A percentile compares a stretch with the other conserved stretches of the same genome.
These are phyloP conservation scores for Peromyscus aztecus DNA, from an alignment of 2,797 vertebrate genomes.

Conservation along the genomic window DNA sequence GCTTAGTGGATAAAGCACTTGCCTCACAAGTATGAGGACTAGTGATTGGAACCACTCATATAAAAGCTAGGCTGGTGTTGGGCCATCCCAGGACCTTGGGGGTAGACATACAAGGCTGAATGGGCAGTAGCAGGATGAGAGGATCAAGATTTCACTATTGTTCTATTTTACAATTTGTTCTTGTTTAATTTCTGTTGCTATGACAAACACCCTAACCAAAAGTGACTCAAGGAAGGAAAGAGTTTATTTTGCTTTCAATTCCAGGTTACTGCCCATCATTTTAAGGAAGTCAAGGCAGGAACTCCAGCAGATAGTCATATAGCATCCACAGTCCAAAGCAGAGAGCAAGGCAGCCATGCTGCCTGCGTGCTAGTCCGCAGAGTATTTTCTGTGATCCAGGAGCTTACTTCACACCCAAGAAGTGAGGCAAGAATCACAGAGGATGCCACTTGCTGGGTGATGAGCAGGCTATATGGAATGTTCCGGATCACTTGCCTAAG, in stretches of 20 bases:
- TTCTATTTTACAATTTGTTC: neutral
- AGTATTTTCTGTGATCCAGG: neutral
- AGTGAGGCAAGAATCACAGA: neutral
- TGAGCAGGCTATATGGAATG: neutral
- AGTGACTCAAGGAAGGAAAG: neutral
- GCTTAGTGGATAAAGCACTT: neutral
- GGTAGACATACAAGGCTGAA: neutral
- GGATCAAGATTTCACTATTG: neutral
- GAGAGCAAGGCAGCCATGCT: neutral
- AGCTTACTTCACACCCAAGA: neutral
- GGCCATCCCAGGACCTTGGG: neutral
- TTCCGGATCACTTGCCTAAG: neutral
- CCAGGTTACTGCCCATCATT: neutral
- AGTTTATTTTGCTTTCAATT: neutral
- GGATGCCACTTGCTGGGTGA: neutral
- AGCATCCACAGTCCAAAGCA: neutral
- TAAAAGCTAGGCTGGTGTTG: neutral
- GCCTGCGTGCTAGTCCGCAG: neutral
- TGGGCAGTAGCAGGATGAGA: neutral
- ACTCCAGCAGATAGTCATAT: neutral
- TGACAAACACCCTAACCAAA: neutral
- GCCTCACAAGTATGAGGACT: neutral
- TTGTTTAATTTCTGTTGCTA: neutral
- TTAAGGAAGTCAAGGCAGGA: neutral
- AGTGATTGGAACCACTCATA: too few species aligned